Evolutionary conservation across 1,140 invertebrate species (phyloP), one percentile per base, ranked within the genome.

Genomic region (Microplitis demolitor): DNA sequence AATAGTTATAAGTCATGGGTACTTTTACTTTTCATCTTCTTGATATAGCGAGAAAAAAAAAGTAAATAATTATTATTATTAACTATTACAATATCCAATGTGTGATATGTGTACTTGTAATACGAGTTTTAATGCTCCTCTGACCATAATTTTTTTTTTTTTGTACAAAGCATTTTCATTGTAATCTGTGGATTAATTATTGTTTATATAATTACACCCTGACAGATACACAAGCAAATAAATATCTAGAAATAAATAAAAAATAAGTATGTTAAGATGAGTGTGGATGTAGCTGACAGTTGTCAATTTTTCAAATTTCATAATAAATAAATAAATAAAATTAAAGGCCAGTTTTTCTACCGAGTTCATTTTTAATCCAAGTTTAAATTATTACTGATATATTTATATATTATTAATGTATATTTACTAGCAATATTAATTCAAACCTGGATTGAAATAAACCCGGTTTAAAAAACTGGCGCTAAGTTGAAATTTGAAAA

Each of bases 151-250:
- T 50, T 45, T 64, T 35, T 61, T 24, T 60, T 64, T 64, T 64
- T 64, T 64, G 62, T 64, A 64, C 62, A 64, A 64, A 64, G 39
- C 62, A 64, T 64, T 64, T 64, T 64, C 37, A 64, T 64, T 64
- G 62, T 64, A 64, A 45, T 64, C 62, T 45, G 39, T 37, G 14
- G 62, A 24, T 58, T 58, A 58, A 58, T 24, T 37, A 62, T 8
- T 31, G 31, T 56, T 34, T 62, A 62, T 35, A 62, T 34, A 37
- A 31, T 45, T 35, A 64, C 16, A 50, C 34, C 16, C 56, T 58
- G 56, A 33, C 14, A 54, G 13, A 54, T 16, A 54, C 51, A 58
- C 24, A 58, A 58, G 24, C 14, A 24, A 6, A 58, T 58, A 24
- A 58, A 54, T 39, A 54, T 54, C 4, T 14, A 54, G n/a, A n/a